These are phyloP conservation scores for Kryptolebias marmoratus DNA, from an alignment of 2,113 vertebrate species.

Conservation along the genomic window DNA sequence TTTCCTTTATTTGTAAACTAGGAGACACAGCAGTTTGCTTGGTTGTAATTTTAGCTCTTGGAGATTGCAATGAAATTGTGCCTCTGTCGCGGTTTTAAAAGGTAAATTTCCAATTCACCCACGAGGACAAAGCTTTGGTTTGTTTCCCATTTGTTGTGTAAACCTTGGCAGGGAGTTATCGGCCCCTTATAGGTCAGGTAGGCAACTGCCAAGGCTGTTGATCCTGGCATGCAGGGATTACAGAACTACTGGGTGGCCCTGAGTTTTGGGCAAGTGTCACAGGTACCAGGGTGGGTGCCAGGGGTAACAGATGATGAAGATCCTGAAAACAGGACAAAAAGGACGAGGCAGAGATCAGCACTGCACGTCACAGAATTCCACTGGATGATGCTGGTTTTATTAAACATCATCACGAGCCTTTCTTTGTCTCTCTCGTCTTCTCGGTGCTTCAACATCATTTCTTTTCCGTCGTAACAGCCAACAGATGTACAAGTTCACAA, in stretches of 20 bases:
- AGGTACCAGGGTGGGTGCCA: no score
- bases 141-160: slow-evolving; percentile 73
- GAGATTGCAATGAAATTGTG: neutral
- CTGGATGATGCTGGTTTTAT: no score
- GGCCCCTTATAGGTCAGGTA: slow-evolving; percentile 61
- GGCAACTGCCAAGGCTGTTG: slow-evolving; percentile 66
- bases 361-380: no score
- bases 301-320: no score
- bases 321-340: no score
- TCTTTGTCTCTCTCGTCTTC: no score
- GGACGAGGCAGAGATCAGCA: no score
- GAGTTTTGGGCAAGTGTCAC: slow-evolving; percentile 25
- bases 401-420: no score
- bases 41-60: neutral
- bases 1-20: neutral
- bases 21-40: neutral
- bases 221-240: slow-evolving; percentile 61
- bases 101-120: slow-evolving; percentile 12
- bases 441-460: no score
- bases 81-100: neutral
- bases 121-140: slow-evolving; percentile 33
- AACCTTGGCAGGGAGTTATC: slow-evolving; percentile 59
- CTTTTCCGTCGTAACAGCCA: no score
- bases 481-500: no score
- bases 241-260: slow-evolving; percentile 57